Conservation (phyloP, 2,113 vertebrate species). For the Atlantisia rogersi region DNA sequence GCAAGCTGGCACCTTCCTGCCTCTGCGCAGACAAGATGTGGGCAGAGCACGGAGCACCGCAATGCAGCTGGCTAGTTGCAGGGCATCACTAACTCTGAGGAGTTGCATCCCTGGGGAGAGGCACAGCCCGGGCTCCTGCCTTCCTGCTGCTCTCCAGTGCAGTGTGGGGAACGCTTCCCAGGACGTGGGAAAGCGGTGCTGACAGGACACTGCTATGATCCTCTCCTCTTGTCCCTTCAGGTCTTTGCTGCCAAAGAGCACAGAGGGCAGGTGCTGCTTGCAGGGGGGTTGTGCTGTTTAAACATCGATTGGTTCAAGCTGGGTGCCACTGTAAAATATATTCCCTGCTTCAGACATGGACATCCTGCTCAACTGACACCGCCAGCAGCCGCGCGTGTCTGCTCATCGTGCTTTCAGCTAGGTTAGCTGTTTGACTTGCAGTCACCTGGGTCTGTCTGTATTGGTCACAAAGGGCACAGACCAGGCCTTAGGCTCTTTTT, state of each 20-base stretch:
- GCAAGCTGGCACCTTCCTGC: not conserved
- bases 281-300: not conserved
- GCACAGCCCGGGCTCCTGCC: not conserved
- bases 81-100: not conserved
- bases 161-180: not conserved
- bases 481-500: not conserved
- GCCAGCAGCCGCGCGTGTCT: accelerated
- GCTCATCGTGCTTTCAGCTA: not conserved
- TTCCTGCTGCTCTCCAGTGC: not conserved
- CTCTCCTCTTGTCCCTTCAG: not conserved
- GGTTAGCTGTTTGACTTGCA: not conserved
- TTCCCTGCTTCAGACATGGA: not conserved
- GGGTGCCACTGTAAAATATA: not conserved
- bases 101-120: not conserved
- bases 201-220: accelerated
- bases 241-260: not conserved
- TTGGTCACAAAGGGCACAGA: not conserved
- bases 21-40: not conserved
- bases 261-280: not conserved
- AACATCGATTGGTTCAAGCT: not conserved
- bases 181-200: not conserved
- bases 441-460: not conserved
- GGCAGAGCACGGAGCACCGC: not conserved
- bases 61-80: accelerated
- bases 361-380: accelerated